These are phyloP conservation scores for Pampus argenteus DNA, from an alignment of 2,797 vertebrate species.

Conservation along the genomic window DNA sequence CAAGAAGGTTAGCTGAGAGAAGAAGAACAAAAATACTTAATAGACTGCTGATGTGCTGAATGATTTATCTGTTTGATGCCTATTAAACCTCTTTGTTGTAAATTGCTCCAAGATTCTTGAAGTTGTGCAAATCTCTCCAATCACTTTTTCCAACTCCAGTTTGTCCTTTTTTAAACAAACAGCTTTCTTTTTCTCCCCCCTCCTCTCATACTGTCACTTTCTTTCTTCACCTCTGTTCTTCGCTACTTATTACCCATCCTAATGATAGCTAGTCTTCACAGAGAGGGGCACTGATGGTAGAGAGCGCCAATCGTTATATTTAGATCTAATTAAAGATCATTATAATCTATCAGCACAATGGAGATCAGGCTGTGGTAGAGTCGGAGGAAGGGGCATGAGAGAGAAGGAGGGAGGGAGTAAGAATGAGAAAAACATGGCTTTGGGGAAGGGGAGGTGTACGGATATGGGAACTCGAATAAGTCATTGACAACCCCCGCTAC, in stretches of 20 bases:
- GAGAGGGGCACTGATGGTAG: conserved; percentile 69
- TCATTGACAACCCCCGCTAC: conserved; percentile 32
- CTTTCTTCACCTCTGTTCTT: conserved; percentile 49
- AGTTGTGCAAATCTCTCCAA: conserved; percentile 47
- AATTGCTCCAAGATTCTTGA: conserved; percentile 57
- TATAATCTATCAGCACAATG: conserved; percentile 80
- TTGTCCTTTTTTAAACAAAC: conserved; percentile 11
- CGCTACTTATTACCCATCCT: conserved; percentile 68
- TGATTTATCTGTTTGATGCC: conserved; percentile 48
- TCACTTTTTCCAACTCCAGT: conserved; percentile 49
- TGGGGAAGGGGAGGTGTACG: conserved; percentile 2
- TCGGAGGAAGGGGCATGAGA: conserved; percentile 35
- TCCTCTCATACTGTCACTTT: not conserved
- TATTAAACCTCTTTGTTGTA: conserved; percentile 53
- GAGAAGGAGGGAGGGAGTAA: conserved; percentile 27
- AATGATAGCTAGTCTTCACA: conserved; percentile 73
- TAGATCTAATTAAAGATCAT: conserved; percentile 85
- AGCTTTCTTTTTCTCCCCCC: not conserved
- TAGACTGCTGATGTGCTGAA: conserved; percentile 47
- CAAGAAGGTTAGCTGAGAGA: conserved; percentile 8
- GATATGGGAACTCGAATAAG: conserved; percentile 40
- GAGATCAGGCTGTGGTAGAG: conserved; percentile 64
- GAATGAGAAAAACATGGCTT: conserved; percentile 28
- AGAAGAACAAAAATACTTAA: conserved; percentile 16
- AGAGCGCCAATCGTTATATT: conserved; percentile 78